Evolutionary conservation across 2,888 invertebrate genomes (phyloP), one percentile per base, ranked within the genome.

Genomic region (Meliscaeva auricollis): DNA sequence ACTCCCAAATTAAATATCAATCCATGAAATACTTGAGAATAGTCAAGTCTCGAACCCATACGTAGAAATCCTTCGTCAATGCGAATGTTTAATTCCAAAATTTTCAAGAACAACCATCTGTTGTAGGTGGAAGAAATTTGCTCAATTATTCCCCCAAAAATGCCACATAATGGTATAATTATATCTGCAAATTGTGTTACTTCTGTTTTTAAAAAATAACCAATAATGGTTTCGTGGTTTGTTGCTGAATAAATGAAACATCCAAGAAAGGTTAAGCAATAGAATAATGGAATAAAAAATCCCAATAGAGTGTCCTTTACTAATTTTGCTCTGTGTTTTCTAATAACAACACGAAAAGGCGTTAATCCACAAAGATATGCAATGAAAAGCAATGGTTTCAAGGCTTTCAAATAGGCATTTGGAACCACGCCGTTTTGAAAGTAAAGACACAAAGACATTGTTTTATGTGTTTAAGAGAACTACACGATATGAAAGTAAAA

Each of bases 151-250:
- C 50, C 35, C 35, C 50, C 32, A 2, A 50, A 3, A 22, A 66
- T 66, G 0, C 66, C 66, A 7, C 66, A n/a, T 38, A 2, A 80
- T 54, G 0, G 64, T 38, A 13, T 85, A 44, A 84, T 26, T 11
- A 76, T 76, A 30, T n/a, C 73, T 81, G 22, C 78, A n/a, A 76
- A 60, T 52, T 75, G 60, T 17, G 87, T 77, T 3, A 88, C 46
- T 9, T 84, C 56, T 6, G 69, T 82, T 20, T 56, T 44, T 8
- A 87, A 52, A 41, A 88, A 87, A 22, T 80, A 77, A 2, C 87
- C 87, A 20, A 81, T 85, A 0, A 85, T 48, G 9, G 88, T 78
- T 70, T 76, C 78, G 8, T 85, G 66, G 26, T 80, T 41, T 5
- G 68, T 9, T 20, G 75, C 52, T 0, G 81, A 79, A n/a, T 80